Base-by-base conservation (phyloP, 2,888 invertebrate species). In the Germaria angustata region DNA sequence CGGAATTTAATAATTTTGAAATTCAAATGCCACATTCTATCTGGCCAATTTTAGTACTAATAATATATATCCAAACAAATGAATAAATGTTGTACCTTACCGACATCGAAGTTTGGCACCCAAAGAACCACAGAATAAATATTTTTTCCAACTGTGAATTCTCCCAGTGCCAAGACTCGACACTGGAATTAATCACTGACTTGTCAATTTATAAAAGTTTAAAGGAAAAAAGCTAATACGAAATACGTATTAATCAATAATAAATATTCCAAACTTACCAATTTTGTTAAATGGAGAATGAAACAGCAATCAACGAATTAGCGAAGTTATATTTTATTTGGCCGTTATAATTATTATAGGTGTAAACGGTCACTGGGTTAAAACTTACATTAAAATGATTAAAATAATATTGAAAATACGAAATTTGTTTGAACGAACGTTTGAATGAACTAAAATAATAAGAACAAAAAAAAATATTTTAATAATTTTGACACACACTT, bases 121-220 rank as follows among this genome's bases (percentile, higher is more conserved):
- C 90, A 91, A 91, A 91, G 91, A 91, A 91, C 91, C 91, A 91
- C 91, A 91, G 91, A 91, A 86, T 88, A 85, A 85, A 71, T 53
- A 65, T 61, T 66, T 79, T 85, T 86, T 85, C 84, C 87, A 87
- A 91, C 91, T 91, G 91, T 91, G 91, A 91, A 91, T 91, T 91
- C 91, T 91, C 91, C 91, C 91, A 91, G 91, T 91, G 91, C 91
- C 91, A 91, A 91, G 91, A 87, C 82, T 85, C 87, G 90, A 87
- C 85, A 81, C 81, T 84, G 87, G 84, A 39, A 11, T 63, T 44
- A 44, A 65, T 53, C 11, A 6, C 13, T 24, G 22, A 22, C n/a
- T n/a, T n/a, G n/a, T n/a, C n/a, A n/a, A n/a, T n/a, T n/a, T n/a
- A n/a, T n/a, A n/a, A n/a, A n/a, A n/a, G n/a, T n/a, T n/a, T n/a